Evolutionary conservation across 2,113 vertebrate genomes (phyloP), one percentile per base, ranked within the genome.

Genomic region (Pelecanoides urinatrix): DNA sequence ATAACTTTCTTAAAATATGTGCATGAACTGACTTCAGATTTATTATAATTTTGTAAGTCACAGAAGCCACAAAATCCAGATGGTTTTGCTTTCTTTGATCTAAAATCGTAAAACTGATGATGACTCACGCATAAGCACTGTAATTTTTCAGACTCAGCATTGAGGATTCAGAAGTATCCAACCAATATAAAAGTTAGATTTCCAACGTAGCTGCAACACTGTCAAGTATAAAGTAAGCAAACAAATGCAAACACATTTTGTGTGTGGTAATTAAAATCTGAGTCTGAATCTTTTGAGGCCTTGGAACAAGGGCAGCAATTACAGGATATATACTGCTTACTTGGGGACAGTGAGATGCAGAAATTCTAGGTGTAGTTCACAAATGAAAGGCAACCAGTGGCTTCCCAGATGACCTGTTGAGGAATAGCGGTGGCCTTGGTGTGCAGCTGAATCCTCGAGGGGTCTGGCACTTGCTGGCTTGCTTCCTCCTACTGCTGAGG

Each of bases 61-160:
- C 66, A 59, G 71, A 85, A 94, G 42, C 34, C 71, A 93, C 36
- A 70, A 92, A 95, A 82, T 71, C 77, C 81, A 59, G n/a, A 85
- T 75, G 70, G 16, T 30, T 67, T 92, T 81, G n/a, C 68, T 85
- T 85, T 91, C 76, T 89, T 96, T 93, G 58, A 88, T 95, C 58
- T 85, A 67, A 89, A 92, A 79, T 62, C 7, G 32, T 90, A 76
- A 92, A 93, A 88, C 1, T 73, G 42, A 66, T 94, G 88, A 74
- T 66, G 82, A 77, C 38, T 92, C 81, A 73, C 55, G 21, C 27
- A 5, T n/a, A 76, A 67, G 45, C 26, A 67, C 50, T 20, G 5
- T 42, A 80, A 38, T 88, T 90, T 79, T 95, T 92, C 85, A 63
- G 63, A 86, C 32, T 94, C 88, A 86, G 75, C 88, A 55, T 0